phyloP scores from a whole-genome alignment of 35 echinoderm and acorn worm species.

The Anneissia japonica region DNA sequence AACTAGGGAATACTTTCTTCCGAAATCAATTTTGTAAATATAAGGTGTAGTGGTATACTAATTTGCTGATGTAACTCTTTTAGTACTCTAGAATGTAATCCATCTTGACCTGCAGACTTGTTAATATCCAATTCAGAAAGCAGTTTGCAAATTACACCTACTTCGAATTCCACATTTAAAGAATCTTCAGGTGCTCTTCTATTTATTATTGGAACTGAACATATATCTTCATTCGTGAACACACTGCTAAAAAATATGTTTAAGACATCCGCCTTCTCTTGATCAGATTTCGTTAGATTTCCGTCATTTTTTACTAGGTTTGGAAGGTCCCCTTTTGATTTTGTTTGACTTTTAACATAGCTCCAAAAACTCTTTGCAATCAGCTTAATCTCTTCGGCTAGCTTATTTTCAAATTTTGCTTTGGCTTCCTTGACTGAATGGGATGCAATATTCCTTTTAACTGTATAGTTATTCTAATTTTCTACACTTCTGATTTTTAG shows the following conservation, averaged over 20 bases:
- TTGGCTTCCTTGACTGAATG: background rate
- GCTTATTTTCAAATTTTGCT: background rate
- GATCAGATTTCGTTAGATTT: slow-evolving; percentile 2
- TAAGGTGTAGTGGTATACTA: background rate
- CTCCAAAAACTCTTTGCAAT: background rate
- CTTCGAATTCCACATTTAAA: background rate
- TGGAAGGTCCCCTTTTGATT: background rate
- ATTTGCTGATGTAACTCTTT: background rate
- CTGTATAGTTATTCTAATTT: background rate
- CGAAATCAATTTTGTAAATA: background rate
- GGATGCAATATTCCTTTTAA: background rate
- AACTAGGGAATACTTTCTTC: background rate
- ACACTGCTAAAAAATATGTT: slow-evolving; percentile 30
- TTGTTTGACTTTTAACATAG: slow-evolving; percentile 27
- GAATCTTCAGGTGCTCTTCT: background rate
- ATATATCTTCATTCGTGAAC: slow-evolving; percentile 20
- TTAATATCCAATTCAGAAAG: background rate
- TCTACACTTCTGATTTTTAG: background rate
- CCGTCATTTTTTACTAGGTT: background rate
- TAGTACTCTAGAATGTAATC: background rate
- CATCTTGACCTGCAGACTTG: background rate
- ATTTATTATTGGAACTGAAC: background rate
- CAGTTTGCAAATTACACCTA: background rate
- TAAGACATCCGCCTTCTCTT: slow-evolving; percentile 29
- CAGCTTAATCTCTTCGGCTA: background rate